A percentile compares a stretch with the other conserved stretches of the same genome.
Conservation (phyloP, 2,113 vertebrate genomes). For the Aleadryas rufinucha region DNA sequence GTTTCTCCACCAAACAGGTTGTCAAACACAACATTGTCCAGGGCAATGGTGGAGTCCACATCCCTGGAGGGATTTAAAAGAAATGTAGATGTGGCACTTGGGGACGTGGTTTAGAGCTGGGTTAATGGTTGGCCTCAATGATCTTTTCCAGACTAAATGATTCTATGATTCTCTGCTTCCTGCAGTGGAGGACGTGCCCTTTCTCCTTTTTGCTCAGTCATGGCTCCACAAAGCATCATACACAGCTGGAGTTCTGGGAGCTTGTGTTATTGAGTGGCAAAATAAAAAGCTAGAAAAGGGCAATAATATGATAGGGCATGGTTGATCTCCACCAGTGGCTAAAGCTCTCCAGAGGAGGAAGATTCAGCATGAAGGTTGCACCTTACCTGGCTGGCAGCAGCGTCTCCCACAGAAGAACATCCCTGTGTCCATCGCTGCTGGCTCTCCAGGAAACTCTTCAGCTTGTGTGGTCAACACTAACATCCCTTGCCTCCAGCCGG, state of each 20-base stretch:
- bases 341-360: neutral
- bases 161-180: neutral
- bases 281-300: neutral
- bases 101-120: neutral
- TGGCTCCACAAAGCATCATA: fast-evolving
- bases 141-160: neutral
- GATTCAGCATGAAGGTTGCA: neutral
- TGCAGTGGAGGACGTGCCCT: neutral
- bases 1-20: neutral
- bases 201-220: neutral
- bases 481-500: neutral
- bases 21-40: neutral
- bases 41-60: too few species aligned
- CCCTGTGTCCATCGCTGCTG: neutral
- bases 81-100: neutral
- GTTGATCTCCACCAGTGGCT: neutral
- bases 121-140: neutral
- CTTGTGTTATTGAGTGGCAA: neutral
- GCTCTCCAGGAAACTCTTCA: neutral
- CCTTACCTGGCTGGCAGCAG: neutral
- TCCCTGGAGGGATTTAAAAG: neutral
- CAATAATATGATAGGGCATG: neutral
- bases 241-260: neutral
- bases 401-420: fast-evolving
- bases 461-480: neutral